Evolutionary conservation across 2,113 vertebrate genomes (phyloP), one percentile per base, ranked within the genome.

Genomic region (Platichthys flesus): DNA sequence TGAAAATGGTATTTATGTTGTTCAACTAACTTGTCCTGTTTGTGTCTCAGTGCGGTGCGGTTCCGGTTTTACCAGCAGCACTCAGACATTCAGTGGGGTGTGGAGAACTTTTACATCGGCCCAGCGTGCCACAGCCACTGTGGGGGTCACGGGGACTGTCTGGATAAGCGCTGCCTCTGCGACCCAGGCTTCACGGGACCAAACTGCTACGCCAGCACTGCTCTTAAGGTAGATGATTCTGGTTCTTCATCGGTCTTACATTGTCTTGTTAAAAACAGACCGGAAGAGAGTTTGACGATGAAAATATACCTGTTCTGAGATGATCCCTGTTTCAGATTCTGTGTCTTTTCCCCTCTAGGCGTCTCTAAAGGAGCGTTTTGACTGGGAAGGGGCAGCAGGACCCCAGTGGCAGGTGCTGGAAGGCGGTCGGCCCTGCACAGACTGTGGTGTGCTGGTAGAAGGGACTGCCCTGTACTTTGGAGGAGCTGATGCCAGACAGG

Each of bases 51-150:
- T 73, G 92, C 97, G 0, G 96, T 98, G 69, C 95, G 98, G 49
- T 98, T 99, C 94, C 94, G 97, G n/a, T 98, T 98, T 91, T 99
- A 97, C 91, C 98, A 99, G 92, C 96, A 96, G 90, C 96, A 97
- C 83, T 98, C 97, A 45, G 97, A 98, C 80, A 86, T 93, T 61
- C 97, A 98, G 79, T 99, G 98, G 98, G 98, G 95, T 20, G 96
- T 99, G 2, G 97, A 98, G 89, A 99, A 99, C 88, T 97, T 99
- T 88, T 99, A 99, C 85, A 96, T 99, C 66, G 98, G 98, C 16
- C 98, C 97, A 52, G 95, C 95, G 0, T 99, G 98, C 81, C 82
- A 94, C n/a, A 89, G 94, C 90, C 96, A 97, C 89, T 99, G 98
- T 54, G 95, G 93, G 55, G 98, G 98, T 24, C 98, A 98, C 52